Evolutionary conservation across 1,140 invertebrate genomes (phyloP), one percentile per base, ranked within the genome.

Genomic region (Drosophila gunungcola): DNA sequence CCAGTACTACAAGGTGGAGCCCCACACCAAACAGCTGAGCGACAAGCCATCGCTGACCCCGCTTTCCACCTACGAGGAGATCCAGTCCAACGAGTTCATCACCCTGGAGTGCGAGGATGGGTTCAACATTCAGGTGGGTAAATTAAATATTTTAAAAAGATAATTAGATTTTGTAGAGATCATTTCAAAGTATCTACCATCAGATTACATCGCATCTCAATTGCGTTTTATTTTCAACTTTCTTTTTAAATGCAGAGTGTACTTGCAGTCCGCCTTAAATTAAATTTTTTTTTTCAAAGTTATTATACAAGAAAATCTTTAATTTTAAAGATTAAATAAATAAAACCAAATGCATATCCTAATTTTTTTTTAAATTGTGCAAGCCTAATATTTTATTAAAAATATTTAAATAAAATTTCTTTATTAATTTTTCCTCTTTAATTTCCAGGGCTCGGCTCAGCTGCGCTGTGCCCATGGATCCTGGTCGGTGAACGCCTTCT

Each of bases 401-500:
- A 1, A 21, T 13, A 21, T 9, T 13, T 27, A 25, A 38, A 38
- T 10, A 10, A 38, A 32, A 32, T 32, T 2, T 32, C 29, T 4
- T 6, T 6, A 12, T 39, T 41, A 4, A n/a, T 12, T 21, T 9
- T 0, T 34, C 12, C 16, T 39, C 6, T 32, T 48, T 4, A 12
- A 21, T 7, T 56, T 42, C 11, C n/a, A 92, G 78, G 96, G 96
- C 2, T 94, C 95, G 0, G 95, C 94, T 10, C 95, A 95, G 78
- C 92, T 97, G 12, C 93, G 95, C 29, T 97, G 96, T 81, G 96
- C 95, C 93, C 95, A 96, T 78, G 96, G 96, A 10, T 95, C 96
- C 74, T 97, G 96, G 96, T 95, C 95, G 2, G 94, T 95, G 0
- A 94, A 94, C 13, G 94, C 94, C 46, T 94, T 96, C 84, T 96